Percentiles rank a stretch among this genome's conserved stretches.
These are phyloP conservation scores for Trichonephila inaurata DNA, from an alignment of 1,140 invertebrate genomes.

Conservation along the genomic window DNA sequence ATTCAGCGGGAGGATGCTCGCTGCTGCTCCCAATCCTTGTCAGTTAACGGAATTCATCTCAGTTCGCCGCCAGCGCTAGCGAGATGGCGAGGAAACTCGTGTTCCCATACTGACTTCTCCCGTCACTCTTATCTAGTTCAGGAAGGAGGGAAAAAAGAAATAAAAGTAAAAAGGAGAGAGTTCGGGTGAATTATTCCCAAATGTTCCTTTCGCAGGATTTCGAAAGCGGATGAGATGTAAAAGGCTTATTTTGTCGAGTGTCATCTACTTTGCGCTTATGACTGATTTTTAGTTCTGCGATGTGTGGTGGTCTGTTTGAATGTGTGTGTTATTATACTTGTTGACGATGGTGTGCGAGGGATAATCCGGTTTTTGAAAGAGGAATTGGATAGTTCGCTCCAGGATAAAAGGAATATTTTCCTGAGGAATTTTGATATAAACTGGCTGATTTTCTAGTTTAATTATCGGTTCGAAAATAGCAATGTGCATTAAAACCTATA, in stretches of 20 bases:
- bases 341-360: too few species aligned
- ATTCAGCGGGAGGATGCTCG: conserved; percentile 16
- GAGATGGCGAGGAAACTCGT: conserved; percentile 1
- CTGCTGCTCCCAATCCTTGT: conserved; percentile 14
- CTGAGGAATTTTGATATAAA: too few species aligned
- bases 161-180: neutral
- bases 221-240: neutral
- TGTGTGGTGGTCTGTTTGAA: neutral
- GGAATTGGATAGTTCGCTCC: too few species aligned
- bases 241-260: neutral
- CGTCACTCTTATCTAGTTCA: neutral
- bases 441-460: too few species aligned
- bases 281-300: neutral
- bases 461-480: too few species aligned
- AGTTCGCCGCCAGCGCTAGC: neutral
- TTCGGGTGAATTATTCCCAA: neutral
- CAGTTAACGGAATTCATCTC: conserved; percentile 15
- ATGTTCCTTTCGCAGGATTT: neutral
- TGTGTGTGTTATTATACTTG: too few species aligned
- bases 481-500: too few species aligned
- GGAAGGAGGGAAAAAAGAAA: neutral
- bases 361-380: too few species aligned
- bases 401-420: too few species aligned
- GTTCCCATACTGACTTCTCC: neutral
- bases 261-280: neutral